Evolutionary conservation across 2,113 vertebrate species (phyloP), one percentile per base, ranked within the genome.

Genomic region (Corythoichthys intestinalis): DNA sequence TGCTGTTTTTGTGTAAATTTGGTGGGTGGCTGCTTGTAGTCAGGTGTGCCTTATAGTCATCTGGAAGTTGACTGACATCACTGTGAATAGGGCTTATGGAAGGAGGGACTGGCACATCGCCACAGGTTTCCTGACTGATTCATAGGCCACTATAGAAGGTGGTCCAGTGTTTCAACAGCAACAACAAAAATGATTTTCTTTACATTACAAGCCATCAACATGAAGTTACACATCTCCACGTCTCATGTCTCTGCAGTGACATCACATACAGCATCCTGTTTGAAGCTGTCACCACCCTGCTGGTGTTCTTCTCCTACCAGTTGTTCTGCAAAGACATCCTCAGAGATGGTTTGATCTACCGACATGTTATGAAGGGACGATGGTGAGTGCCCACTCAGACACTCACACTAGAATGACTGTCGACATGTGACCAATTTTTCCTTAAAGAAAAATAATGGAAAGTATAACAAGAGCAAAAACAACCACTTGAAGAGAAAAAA

Each of bases 201-300:
- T 62, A n/a, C 14, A 44, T 44, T 10, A 37, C 34, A 58, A 58
- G 14, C 14, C 1, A 50, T 50, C 2, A 50, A 50, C 13, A 50
- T 13, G 10, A 56, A 28, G 53, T 34, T 56, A 9, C 20, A n/a
- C 17, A n/a, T n/a, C n/a, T 50, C 2, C 20, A 4, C 1, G 34
- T 37, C 34, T 58, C 13, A 34, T 75, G 14, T 71, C 57, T 49
- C 20, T 39, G 2, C 38, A 99, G 97, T 66, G 96, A 98, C 82
- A 96, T 98, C 86, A 99, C 97, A 0, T 98, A 99, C 76, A 94
- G 92, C 89, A 96, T 99, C 89, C 94, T 96, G 67, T 91, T 99
- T 79, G 97, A 98, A 85, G 95, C 97, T 0, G 93, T 99, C 74
- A 96, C 96, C 17, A 93, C 93, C 0, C 92, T 98, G 64, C 86